Percentiles rank a stretch among this genome's conserved stretches.
Conservation (phyloP, 2,888 invertebrate species). For the Oxyteleia sp. region DNA sequence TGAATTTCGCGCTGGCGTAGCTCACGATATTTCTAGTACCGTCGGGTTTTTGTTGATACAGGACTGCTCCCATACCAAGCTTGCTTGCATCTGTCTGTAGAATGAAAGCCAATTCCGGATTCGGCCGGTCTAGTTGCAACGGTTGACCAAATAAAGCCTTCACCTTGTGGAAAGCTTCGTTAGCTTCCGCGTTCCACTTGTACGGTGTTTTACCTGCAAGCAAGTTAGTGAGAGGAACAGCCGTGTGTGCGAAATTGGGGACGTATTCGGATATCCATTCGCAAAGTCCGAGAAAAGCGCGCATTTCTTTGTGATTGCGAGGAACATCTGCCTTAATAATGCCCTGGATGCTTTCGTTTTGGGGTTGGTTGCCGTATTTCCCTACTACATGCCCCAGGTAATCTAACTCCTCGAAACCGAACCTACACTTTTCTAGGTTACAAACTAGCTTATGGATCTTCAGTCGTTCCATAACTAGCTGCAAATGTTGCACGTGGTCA, state of each 20-base stretch:
- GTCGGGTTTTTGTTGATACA: conserved; percentile 3
- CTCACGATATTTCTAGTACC: conserved; percentile 42
- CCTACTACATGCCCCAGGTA: conserved; percentile 27
- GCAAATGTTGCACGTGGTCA: conserved; percentile 73
- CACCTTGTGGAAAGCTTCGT: background rate
- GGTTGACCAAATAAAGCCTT: background rate
- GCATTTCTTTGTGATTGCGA: background rate
- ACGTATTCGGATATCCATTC: conserved; percentile 9
- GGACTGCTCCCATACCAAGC: conserved; percentile 43
- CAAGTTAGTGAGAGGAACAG: too few species aligned
- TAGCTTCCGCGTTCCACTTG: too few species aligned
- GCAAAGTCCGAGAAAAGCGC: background rate
- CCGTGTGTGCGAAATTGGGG: too few species aligned
- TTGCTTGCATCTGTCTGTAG: conserved; percentile 43
- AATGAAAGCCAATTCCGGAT: background rate
- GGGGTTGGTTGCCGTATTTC: background rate
- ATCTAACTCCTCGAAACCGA: conserved; percentile 3
- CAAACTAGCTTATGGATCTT: conserved; percentile 3
- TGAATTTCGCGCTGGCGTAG: conserved; percentile 73
- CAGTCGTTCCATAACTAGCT: conserved; percentile 70
- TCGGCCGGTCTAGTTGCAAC: background rate
- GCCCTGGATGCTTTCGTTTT: conserved; percentile 3
- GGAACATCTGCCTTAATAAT: background rate
- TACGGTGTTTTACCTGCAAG: too few species aligned
- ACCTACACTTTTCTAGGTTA: conserved; percentile 5